A percentile compares a stretch with the other conserved stretches of the same genome.
phyloP scores from a whole-genome alignment of 2,888 invertebrate species.

The Agrotis ipsilon region DNA sequence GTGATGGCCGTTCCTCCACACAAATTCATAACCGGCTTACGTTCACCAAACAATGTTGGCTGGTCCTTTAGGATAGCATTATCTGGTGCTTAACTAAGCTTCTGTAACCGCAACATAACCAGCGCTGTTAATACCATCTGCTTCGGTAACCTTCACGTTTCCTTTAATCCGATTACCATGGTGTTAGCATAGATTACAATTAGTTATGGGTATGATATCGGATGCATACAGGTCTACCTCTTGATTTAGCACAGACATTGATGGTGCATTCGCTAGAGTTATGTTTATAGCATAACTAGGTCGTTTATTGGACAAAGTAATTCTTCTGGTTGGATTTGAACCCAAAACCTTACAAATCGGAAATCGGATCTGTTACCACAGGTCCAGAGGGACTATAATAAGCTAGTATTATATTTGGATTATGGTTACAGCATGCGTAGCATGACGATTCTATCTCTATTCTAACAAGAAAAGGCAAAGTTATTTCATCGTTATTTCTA shows the following conservation, averaged over 20 bases:
- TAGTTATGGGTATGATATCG: conserved; percentile 36
- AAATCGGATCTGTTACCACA: too few species aligned
- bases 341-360: too few species aligned
- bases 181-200: conserved; percentile 48
- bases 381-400: too few species aligned
- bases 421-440: too few species aligned
- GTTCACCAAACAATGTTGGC: conserved; percentile 24
- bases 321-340: too few species aligned
- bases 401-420: too few species aligned
- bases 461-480: too few species aligned
- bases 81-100: conserved; percentile 53
- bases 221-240: conserved; percentile 1
- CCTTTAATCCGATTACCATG: conserved; percentile 62
- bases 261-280: not conserved
- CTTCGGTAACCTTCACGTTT: conserved; percentile 58
- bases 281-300: not conserved
- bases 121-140: conserved; percentile 59
- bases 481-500: too few species aligned
- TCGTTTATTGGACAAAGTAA: too few species aligned
- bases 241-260: not conserved
- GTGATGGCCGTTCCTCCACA: not conserved
- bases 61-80: conserved; percentile 41
- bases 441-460: too few species aligned
- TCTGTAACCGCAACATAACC: conserved; percentile 57
- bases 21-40: conserved; percentile 33